Conservation (phyloP, 2,113 vertebrate genomes). For the Sylvilagus bachmani region DNA sequence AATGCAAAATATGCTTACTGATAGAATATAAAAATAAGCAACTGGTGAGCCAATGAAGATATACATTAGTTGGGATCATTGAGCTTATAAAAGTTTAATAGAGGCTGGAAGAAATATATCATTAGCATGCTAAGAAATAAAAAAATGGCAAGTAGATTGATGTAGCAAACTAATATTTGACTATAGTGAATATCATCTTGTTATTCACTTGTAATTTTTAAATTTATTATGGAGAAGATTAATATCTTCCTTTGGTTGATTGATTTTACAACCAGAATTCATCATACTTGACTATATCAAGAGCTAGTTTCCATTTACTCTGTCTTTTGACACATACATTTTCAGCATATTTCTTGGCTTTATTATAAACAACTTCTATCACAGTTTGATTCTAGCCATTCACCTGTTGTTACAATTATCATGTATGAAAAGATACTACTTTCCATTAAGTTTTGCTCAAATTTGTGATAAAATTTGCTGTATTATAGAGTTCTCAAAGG, state of each 20-base stretch:
- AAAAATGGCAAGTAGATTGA: conserved; percentile 34
- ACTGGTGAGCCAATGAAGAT: conserved; percentile 77
- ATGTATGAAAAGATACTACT: not conserved
- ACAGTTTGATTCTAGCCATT: not conserved
- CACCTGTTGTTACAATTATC: not conserved
- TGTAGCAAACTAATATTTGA: conserved; percentile 57
- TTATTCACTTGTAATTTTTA: conserved; percentile 55
- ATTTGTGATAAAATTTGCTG: conserved; percentile 12
- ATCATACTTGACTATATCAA: not conserved
- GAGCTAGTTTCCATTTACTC: not conserved
- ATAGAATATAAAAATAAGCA: conserved; percentile 80
- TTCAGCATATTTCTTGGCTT: not conserved
- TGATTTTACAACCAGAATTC: conserved; percentile 46
- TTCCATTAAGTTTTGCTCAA: not conserved
- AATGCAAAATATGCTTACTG: conserved; percentile 80
- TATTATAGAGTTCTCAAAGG: not conserved
- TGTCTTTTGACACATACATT: not conserved
- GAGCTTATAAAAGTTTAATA: conserved; percentile 79
- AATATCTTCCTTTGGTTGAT: not conserved
- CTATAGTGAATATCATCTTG: conserved; percentile 57
- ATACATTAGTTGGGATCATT: conserved; percentile 75
- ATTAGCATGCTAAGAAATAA: conserved; percentile 54
- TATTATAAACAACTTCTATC: not conserved
- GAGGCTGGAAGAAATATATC: conserved; percentile 70
- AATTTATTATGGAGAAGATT: conserved; percentile 47